Conservation (phyloP, 2,888 invertebrate genomes). For the Macaria notata region DNA sequence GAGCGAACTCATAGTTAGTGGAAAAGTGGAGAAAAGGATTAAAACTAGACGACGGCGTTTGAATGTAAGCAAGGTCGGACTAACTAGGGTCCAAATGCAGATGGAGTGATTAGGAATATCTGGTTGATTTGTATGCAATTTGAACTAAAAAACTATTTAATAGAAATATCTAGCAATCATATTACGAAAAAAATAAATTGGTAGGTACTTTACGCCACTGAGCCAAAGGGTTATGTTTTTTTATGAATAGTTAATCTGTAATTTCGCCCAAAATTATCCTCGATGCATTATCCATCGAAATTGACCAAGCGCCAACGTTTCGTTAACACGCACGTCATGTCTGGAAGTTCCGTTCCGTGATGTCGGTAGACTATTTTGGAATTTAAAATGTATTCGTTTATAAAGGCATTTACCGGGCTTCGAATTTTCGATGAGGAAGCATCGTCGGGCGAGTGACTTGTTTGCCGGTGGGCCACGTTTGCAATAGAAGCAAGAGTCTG, state of each 20-base stretch:
- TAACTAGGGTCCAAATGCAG: constrained; percentile 28
- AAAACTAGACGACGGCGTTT: constrained; percentile 15
- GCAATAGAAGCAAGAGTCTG: constrained; percentile 73
- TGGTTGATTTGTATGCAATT: background rate
- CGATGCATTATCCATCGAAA: constrained; percentile 57
- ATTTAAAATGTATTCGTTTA: constrained; percentile 79
- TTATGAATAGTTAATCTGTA: constrained; percentile 23
- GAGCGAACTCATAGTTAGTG: constrained; percentile 20
- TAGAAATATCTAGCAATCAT: no score
- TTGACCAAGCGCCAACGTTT: constrained; percentile 71
- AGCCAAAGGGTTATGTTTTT: no score
- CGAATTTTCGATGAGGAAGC: constrained; percentile 76
- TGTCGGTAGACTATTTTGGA: constrained; percentile 73
- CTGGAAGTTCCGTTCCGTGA: constrained; percentile 70
- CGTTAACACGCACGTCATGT: constrained; percentile 78
- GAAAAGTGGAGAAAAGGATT: constrained; percentile 33
- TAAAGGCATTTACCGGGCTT: constrained; percentile 74
- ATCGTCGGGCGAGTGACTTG: constrained; percentile 80
- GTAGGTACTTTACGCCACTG: no score
- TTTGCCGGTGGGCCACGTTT: constrained; percentile 67
- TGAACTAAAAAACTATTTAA: no score
- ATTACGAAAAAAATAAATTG: no score
- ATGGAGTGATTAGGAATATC: constrained; percentile 27
- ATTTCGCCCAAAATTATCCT: constrained; percentile 52
- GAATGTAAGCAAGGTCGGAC: constrained; percentile 24